Percentiles rank a stretch among this genome's conserved stretches.
phyloP scores from a whole-genome alignment of 2,797 vertebrate species.

The Acanthurus tractus region DNA sequence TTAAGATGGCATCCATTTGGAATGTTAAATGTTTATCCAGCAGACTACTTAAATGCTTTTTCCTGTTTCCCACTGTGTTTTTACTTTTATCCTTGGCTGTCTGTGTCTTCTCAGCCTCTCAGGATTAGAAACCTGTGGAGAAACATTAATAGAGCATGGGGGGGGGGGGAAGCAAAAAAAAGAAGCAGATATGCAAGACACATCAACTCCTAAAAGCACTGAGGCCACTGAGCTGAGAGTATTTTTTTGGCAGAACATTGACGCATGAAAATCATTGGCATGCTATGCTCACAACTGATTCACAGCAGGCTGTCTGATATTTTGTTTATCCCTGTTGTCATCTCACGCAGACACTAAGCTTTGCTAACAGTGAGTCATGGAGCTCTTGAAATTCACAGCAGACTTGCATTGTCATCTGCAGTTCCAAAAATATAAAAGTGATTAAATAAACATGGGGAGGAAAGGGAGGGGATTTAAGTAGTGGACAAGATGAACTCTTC shows the following conservation, averaged over 20 bases:
- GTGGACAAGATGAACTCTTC: slow-evolving; percentile 35
- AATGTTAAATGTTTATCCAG: slow-evolving; percentile 17
- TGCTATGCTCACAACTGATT: slow-evolving; percentile 11
- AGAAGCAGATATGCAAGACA: background rate
- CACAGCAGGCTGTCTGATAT: slow-evolving; percentile 45
- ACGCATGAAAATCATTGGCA: slow-evolving; percentile 37
- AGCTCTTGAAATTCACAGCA: slow-evolving; percentile 43
- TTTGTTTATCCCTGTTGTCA: slow-evolving; percentile 49
- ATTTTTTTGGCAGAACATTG: slow-evolving; percentile 27
- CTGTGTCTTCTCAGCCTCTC: background rate
- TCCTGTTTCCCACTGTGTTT: background rate
- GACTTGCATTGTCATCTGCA: slow-evolving; percentile 48
- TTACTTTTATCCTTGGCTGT: background rate
- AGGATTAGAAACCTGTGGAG: slow-evolving; percentile 18
- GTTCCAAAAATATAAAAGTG: slow-evolving; percentile 60
- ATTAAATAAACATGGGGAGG: slow-evolving; percentile 68
- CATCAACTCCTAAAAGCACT: background rate
- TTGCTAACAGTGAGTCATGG: slow-evolving; percentile 46
- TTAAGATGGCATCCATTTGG: slow-evolving; percentile 3
- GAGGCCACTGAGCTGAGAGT: background rate
- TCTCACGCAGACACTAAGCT: slow-evolving; percentile 42
- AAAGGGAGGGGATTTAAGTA: slow-evolving; percentile 33
- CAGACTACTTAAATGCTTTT: background rate
- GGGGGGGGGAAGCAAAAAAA: too few species aligned
- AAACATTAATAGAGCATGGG: slow-evolving; percentile 18